Conservation (phyloP, 2,888 invertebrate genomes). For the Anticlea derivata region DNA sequence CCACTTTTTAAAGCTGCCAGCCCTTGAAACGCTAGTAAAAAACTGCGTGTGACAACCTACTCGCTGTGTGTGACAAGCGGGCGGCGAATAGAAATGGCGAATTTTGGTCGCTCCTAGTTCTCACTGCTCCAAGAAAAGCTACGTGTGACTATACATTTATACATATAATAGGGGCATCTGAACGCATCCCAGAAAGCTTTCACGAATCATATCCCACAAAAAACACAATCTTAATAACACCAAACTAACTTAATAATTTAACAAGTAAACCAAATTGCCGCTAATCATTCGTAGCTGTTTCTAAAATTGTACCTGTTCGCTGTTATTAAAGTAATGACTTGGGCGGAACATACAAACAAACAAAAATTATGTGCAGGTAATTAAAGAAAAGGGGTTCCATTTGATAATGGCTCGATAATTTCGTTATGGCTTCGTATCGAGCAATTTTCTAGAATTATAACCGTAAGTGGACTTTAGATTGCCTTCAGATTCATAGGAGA, state of each 20-base stretch:
- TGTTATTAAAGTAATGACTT: constrained; percentile 73
- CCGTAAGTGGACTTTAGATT: constrained; percentile 65
- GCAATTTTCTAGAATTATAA: constrained; percentile 78
- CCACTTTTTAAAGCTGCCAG: too few species aligned
- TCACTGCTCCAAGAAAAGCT: too few species aligned
- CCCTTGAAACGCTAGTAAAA: too few species aligned
- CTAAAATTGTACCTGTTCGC: constrained; percentile 63
- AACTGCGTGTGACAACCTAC: too few species aligned
- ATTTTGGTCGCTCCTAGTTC: too few species aligned
- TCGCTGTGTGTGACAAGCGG: too few species aligned
- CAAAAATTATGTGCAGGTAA: constrained; percentile 76
- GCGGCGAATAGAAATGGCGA: too few species aligned
- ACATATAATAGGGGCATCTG: constrained; percentile 6
- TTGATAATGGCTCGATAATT: constrained; percentile 78
- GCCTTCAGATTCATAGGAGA: constrained; percentile 57
- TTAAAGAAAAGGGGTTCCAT: constrained; percentile 80
- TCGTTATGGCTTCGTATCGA: constrained; percentile 56
- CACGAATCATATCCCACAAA: constrained; percentile 40
- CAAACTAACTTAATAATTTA: constrained; percentile 66
- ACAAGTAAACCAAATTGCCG: constrained; percentile 66
- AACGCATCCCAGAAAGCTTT: constrained; percentile 18
- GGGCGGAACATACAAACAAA: constrained; percentile 72
- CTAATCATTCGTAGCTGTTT: constrained; percentile 67
- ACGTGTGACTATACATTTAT: too few species aligned
- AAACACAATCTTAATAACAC: constrained; percentile 57